Percentiles rank a stretch among this genome's conserved stretches.
Conservation (phyloP, 2,113 vertebrate species). For the Cettia cetti region DNA sequence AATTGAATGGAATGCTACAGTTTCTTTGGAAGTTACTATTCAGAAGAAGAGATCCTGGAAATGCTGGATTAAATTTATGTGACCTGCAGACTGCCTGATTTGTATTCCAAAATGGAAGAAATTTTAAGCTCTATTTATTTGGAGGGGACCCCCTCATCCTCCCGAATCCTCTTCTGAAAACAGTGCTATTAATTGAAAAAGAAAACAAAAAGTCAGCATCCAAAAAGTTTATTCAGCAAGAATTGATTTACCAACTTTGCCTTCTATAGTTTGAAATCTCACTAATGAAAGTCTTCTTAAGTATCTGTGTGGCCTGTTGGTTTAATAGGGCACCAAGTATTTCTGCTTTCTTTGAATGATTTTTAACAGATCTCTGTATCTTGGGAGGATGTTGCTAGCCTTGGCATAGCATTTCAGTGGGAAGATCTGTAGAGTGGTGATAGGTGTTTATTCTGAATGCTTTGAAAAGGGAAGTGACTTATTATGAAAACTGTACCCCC, state of each 20-base stretch:
- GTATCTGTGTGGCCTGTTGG: background rate
- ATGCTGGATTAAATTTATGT: background rate
- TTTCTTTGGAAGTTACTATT: background rate
- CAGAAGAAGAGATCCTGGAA: background rate
- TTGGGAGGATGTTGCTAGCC: background rate
- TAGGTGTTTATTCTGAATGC: background rate
- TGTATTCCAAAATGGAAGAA: constrained; percentile 19
- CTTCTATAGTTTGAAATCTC: constrained; percentile 6
- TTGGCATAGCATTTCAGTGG: background rate
- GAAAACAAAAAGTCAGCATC: background rate
- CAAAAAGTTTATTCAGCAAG: background rate
- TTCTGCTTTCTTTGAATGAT: background rate
- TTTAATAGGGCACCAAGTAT: background rate
- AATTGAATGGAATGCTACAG: background rate
- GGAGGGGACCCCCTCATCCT: background rate
- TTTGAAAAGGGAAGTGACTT: background rate
- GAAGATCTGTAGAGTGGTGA: background rate
- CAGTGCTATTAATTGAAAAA: background rate
- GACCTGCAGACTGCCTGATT: background rate
- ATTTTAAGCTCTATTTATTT: background rate
- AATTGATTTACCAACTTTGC: background rate
- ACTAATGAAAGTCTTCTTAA: background rate
- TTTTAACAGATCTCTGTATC: background rate
- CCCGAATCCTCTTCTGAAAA: background rate
- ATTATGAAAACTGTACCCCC: background rate